These are phyloP conservation scores for Isotomurus palustris DNA, from an alignment of 2,888 invertebrate genomes.

Conservation along the genomic window DNA sequence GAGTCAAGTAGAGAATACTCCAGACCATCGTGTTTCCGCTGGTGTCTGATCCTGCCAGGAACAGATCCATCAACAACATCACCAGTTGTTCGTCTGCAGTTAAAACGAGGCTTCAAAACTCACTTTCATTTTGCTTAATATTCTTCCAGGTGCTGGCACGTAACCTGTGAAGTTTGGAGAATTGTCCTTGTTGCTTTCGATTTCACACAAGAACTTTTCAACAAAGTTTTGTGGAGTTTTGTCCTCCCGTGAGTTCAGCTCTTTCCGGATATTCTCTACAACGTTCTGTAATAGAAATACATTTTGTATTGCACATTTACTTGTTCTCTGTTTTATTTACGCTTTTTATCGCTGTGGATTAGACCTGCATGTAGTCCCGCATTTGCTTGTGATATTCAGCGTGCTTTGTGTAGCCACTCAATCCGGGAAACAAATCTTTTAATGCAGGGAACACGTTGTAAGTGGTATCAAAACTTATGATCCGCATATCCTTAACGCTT, in stretches of 20 bases:
- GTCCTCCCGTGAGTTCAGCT: no score
- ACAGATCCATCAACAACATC: background rate
- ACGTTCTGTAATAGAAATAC: no score
- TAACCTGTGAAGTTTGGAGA: conserved; percentile 1
- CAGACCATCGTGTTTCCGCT: conserved; percentile 1
- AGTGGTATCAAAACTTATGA: background rate
- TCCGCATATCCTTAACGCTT: background rate
- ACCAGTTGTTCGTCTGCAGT: conserved; percentile 5
- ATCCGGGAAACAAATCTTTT: background rate
- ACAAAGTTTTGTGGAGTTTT: conserved; percentile 2
- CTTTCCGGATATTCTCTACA: no score
- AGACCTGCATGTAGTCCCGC: conserved; percentile 3
- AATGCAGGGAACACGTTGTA: conserved; percentile 4
- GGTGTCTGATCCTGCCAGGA: conserved; percentile 6
- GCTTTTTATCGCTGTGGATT: no score
- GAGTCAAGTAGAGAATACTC: background rate
- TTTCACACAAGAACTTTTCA: conserved; percentile 8
- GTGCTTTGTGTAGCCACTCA: background rate
- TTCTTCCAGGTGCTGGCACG: background rate
- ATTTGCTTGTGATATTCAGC: background rate
- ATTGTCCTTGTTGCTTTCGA: background rate
- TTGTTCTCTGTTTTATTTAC: no score
- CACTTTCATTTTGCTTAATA: background rate
- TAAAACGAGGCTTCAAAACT: background rate
- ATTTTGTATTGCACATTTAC: no score